Evolutionary conservation across 2,113 vertebrate genomes (phyloP), one percentile per base, ranked within the genome.

Genomic region (Syrmaticus mikado): DNA sequence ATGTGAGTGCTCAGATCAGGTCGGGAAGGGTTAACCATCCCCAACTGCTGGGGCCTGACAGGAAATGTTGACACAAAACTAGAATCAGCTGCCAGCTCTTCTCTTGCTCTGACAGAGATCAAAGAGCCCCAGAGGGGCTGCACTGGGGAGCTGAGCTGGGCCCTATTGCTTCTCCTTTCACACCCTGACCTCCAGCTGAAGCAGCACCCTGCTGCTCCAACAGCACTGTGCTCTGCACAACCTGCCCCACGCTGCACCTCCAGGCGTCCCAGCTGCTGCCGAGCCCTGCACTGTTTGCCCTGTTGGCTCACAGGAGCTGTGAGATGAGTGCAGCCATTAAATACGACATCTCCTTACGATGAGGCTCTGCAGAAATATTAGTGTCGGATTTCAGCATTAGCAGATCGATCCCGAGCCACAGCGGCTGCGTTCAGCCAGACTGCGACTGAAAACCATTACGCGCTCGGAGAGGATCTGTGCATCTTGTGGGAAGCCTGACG

Each of bases 211-310:
- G n/a, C 65, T 41, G 55, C 38, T 2, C 2, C 28, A 19, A 34
- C 32, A 53, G 48, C 22, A 34, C 0, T 0, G 66, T 13, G 43
- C 43, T 81, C 74, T 84, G 73, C 32, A 46, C 55, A 61, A 4
- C 40, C 40, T 34, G 12, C 4, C 57, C 24, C 8, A 2, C 18
- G 58, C 40, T 0, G 0, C 10, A 8, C 19, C 36, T 38, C 55
- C 50, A 68, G 38, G 19, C 38, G 53, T 15, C 83, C 27, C 27
- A 30, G 27, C 52, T 17, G 27, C 52, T 16, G 27, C 15, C 8
- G 22, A 74, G 57, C 66, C 32, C 6, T 3, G 2, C 30, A 11
- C 53, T 11, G 52, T 27, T 16, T 15, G 52, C 52, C 13, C 28
- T 17, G 11, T 11, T 19, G 41, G 32, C 18, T 70, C 58, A 18